Evolutionary conservation across 2,888 invertebrate species (phyloP).

Genomic region (Pocota personata): DNA sequence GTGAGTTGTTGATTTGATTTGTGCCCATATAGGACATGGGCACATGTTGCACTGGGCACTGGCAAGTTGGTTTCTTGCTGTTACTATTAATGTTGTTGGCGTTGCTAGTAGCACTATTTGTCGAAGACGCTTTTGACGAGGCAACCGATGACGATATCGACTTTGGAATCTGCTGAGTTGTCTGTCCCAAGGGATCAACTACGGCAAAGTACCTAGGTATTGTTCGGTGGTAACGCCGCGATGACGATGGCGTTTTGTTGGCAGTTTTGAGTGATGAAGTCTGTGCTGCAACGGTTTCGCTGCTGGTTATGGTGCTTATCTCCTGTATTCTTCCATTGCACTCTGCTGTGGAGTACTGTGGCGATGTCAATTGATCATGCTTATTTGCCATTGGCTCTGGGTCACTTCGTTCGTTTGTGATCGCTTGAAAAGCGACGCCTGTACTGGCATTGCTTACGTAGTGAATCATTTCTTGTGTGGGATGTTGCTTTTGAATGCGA

Average conservation of each 20-base stretch:
- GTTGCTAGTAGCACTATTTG: constrained; percentile 37
- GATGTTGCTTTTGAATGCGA: constrained; percentile 65
- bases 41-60: constrained; percentile 83
- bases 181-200: constrained; percentile 79
- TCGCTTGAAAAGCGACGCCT: constrained; percentile 56
- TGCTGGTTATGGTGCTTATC: constrained; percentile 72
- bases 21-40: constrained; percentile 83
- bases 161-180: constrained; percentile 70
- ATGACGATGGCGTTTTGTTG: constrained; percentile 80
- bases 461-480: constrained; percentile 76
- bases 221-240: constrained; percentile 82
- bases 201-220: constrained; percentile 82
- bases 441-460: constrained; percentile 75
- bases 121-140: constrained; percentile 44
- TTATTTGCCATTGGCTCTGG: constrained; percentile 16
- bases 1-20: constrained; percentile 78
- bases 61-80: constrained; percentile 82
- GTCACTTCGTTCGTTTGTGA: constrained; percentile 57
- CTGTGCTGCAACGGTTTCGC: constrained; percentile 60
- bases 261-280: constrained; percentile 69
- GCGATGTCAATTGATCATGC: constrained; percentile 56
- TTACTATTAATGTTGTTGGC: constrained; percentile 35
- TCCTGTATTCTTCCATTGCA: constrained; percentile 60
- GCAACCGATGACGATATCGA: constrained; percentile 61
- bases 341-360: constrained; percentile 52